phyloP scores from a whole-genome alignment of 2,113 vertebrate species.

The Osmerus mordax region DNA sequence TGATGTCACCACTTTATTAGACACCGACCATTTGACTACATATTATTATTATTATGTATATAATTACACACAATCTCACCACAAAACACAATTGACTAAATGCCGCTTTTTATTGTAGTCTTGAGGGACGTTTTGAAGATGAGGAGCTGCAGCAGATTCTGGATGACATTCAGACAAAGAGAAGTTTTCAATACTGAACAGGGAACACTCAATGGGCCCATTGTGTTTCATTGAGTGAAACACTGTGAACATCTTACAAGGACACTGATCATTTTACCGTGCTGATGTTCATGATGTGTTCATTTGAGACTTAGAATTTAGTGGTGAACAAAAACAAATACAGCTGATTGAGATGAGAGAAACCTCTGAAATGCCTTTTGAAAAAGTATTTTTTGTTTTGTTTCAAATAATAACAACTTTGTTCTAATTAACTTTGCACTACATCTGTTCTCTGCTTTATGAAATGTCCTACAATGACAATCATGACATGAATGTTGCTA shows the following conservation, averaged over 20 bases:
- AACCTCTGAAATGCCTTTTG: neutral
- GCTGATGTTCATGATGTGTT: neutral
- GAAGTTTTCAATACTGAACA: conserved; percentile 91
- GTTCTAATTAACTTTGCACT: too few species aligned
- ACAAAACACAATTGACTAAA: too few species aligned
- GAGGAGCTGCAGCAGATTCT: conserved; percentile 97
- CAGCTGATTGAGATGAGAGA: neutral
- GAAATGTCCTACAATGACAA: too few species aligned
- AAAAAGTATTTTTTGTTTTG: neutral
- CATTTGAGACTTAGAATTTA: too few species aligned
- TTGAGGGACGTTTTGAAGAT: conserved; percentile 95
- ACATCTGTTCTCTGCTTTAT: too few species aligned
- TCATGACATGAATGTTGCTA: too few species aligned
- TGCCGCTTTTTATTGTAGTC: conserved; percentile 57
- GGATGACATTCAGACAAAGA: conserved; percentile 97
- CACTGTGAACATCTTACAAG: neutral
- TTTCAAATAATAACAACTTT: too few species aligned
- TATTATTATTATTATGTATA: too few species aligned
- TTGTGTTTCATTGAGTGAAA: neutral
- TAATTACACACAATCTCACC: too few species aligned
- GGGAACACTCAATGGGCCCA: neutral
- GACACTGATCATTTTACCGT: neutral
- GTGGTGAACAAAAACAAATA: too few species aligned
- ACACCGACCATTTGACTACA: too few species aligned
- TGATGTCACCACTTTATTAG: too few species aligned